Conservation (phyloP, 2,113 vertebrate genomes). For the Butorides virescens region DNA sequence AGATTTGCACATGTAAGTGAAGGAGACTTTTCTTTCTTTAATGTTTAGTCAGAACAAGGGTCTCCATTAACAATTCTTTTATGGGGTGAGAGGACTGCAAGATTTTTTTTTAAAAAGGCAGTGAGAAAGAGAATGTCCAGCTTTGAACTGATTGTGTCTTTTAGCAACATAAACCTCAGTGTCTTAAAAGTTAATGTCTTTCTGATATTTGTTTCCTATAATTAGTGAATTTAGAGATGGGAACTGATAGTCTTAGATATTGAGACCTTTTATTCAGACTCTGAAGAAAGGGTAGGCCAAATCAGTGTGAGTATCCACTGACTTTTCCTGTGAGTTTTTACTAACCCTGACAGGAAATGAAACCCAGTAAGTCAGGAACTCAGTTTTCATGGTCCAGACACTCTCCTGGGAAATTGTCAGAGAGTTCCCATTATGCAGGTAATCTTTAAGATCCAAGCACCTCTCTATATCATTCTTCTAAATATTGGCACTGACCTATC, state of each 20-base stretch:
- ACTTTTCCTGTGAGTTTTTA: neutral
- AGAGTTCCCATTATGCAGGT: neutral
- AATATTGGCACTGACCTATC: neutral
- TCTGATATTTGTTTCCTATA: neutral
- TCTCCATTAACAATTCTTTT: conserved; percentile 30
- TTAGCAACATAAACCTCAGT: neutral
- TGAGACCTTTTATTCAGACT: neutral
- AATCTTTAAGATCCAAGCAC: neutral
- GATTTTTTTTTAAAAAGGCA: neutral
- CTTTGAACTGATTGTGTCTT: neutral
- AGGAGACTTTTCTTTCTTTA: neutral
- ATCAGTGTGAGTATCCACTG: neutral
- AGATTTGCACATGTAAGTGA: conserved; percentile 22
- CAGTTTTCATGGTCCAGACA: neutral
- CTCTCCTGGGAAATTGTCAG: neutral
- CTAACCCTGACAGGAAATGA: neutral
- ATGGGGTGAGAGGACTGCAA: conserved; percentile 6
- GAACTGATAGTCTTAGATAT: neutral
- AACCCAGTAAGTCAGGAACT: neutral
- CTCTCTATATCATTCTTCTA: neutral
- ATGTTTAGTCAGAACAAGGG: neutral
- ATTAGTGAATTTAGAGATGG: neutral
- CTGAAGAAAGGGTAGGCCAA: neutral
- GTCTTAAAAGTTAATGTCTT: neutral
- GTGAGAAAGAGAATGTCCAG: conserved; percentile 4